Evolutionary conservation across 1,140 invertebrate genomes (phyloP).

Genomic region (Rhopalosiphum maidis): DNA sequence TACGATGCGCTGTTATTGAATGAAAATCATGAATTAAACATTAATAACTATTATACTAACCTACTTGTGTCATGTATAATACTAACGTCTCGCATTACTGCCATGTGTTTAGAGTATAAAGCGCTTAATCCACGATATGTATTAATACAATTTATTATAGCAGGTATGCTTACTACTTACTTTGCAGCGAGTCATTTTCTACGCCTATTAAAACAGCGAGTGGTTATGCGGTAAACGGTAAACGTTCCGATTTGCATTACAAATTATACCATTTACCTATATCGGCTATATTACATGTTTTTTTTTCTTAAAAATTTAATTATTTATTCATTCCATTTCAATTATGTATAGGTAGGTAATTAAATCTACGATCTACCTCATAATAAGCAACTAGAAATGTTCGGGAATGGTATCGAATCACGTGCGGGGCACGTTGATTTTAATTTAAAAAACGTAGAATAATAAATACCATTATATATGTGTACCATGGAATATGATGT

Average conservation of each 20-base stretch:
- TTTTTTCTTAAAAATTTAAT: not conserved
- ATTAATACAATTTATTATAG: no score
- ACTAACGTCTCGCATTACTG: not conserved
- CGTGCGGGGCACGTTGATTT: not conserved
- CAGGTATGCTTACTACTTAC: not conserved
- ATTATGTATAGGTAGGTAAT: not conserved
- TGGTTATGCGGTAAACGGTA: not conserved
- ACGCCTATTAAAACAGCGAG: not conserved
- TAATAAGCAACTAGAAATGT: no score
- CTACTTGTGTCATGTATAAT: no score
- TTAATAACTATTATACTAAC: not conserved
- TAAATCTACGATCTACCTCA: no score
- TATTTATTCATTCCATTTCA: not conserved
- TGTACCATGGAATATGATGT: not conserved
- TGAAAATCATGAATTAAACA: not conserved
- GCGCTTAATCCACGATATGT: not conserved
- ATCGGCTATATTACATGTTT: not conserved
- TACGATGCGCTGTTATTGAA: not conserved
- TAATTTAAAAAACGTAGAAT: not conserved
- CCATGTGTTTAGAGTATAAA: not conserved
- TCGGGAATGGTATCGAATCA: not conserved
- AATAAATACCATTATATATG: not conserved
- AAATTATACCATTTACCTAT: not conserved
- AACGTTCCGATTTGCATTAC: not conserved
- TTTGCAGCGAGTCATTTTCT: not conserved